Evolutionary conservation across 37 sponge, comb jelly and placozoan genomes (phyloP), one percentile per base, ranked within the genome.

Genomic region (Lycopodina hypogea): DNA sequence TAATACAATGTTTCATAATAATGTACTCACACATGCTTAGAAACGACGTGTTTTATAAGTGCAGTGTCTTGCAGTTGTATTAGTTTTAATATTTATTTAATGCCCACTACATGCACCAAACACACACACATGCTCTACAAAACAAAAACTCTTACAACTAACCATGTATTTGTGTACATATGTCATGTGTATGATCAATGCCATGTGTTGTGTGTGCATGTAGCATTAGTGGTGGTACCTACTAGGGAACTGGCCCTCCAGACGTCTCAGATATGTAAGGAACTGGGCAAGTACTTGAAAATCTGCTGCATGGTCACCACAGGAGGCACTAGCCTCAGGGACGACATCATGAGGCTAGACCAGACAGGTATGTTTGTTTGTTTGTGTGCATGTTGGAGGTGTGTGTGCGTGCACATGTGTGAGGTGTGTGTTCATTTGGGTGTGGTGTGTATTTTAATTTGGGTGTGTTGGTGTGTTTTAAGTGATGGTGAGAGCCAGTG

Each of bases 291-390:
- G 78, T 95, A 95, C 76, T 81, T 93, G 91, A 84, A 84, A 18
- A 84, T 90, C 24, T 63, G 80, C 22, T 93, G 95, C 30, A 98
- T 98, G 96, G 99, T 98, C 30, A 95, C 96, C 48, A 98, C 99
- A 8, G 99, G 99, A 21, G 99, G 99, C 19, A 98, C 99, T 48
- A 90, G 82, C 35, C 88, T 98, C 41, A 60, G 81, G 68, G 99
- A 98, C 75, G 99, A 98, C 68, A 98, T 98, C 80, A 88, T 98
- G 91, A 82, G 99, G 78, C 79, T 98, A 32, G 89, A 97, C 61
- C 88, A 96, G 30, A 82, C 84, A 34, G 91, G 91, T 90, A 37
- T 18, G 82, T 71, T 6, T 50, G 24, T 63, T 23, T 80, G 61
- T 65, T n/a, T 68, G 39, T 68, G 60, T 56, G 52, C 32, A 40